Base-by-base conservation (phyloP, 2,888 invertebrate species). In the Caenorhabditis japonica region DNA sequence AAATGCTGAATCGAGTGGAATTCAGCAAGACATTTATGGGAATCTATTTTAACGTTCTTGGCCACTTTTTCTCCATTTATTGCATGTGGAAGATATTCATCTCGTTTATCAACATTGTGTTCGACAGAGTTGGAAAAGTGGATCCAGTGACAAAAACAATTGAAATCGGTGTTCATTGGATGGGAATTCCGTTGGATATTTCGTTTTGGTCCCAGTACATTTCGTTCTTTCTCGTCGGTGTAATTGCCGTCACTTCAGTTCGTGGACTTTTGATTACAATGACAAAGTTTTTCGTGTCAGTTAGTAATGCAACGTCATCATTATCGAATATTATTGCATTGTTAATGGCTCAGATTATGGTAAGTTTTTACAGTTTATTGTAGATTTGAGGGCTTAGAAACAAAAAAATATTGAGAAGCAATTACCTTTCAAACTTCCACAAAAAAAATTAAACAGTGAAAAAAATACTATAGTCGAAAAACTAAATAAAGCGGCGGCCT, bases 31-130 rank as follows among this genome's bases (percentile, higher is more conserved):
- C 97, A 0, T 93, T 95, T 90, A 94, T 95, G 88, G 99, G 99
- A 82, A 94, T 93, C 89, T 99, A 97, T 89, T 99, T 99, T 89
- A 99, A 99, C 90, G 93, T 94, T 80, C 90, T 99, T 3, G 99
- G 99, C 0, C 95, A 99, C 87, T 97, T 99, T 89, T 99, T 99
- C 90, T 97, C 97, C 3, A 90, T 95, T 1, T 99, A 99, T 88
- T 99, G 99, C 88, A 91, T 94, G 73, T 97, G 97, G 94, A 99
- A 99, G 91, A 99, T 99, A 88, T 94, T 99, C 88, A 97, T 99
- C 89, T 85, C 82, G 36, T 85, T 87, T 30, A 81, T 83, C 75
- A 99, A 99, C 90, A 99, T 99, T 85, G 94, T 99, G 17, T 97
- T 99, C 89, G 97, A 99, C 89, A 92, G 99, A 53, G 97, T 99